Evolutionary conservation across 1,140 invertebrate genomes (phyloP).

Genomic region (Drosophila prosaltans): DNA sequence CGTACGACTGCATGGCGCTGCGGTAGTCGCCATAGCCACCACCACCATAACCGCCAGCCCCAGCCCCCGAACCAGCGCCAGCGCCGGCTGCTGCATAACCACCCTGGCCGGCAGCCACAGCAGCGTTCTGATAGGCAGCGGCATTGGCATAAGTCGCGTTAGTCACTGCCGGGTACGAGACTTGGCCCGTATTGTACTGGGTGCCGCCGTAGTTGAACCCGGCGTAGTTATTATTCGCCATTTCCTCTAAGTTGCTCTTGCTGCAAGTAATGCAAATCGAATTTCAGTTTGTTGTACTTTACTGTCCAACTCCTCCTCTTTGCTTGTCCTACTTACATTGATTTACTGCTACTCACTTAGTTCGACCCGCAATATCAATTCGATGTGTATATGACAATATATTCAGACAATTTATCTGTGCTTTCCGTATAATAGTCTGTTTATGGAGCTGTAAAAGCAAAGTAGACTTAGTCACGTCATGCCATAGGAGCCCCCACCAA

Average conservation of each 20-base stretch:
- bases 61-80: constrained; percentile 85
- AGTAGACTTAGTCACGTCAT: constrained; percentile 77
- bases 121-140: constrained; percentile 75
- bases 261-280: constrained; percentile 61
- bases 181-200: constrained; percentile 89
- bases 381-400: constrained; percentile 30
- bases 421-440: constrained; percentile 68
- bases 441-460: constrained; percentile 71
- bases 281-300: constrained; percentile 66
- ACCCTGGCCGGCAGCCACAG: constrained; percentile 76
- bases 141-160: constrained; percentile 82
- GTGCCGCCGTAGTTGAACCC: constrained; percentile 95
- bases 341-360: constrained; percentile 44
- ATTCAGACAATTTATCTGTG: constrained; percentile 65
- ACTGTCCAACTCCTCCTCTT: not conserved
- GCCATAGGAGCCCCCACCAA: constrained; percentile 34
- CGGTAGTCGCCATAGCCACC: constrained; percentile 89
- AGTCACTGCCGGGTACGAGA: constrained; percentile 78
- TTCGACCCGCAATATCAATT: constrained; percentile 47
- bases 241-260: constrained; percentile 71
- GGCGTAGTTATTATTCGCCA: constrained; percentile 97
- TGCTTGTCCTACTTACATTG: constrained; percentile 64
- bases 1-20: constrained; percentile 85
- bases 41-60: constrained; percentile 85
- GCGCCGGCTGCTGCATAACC: constrained; percentile 76